Conservation (phyloP, 2,113 vertebrate species). For the Corythaeola cristata region DNA sequence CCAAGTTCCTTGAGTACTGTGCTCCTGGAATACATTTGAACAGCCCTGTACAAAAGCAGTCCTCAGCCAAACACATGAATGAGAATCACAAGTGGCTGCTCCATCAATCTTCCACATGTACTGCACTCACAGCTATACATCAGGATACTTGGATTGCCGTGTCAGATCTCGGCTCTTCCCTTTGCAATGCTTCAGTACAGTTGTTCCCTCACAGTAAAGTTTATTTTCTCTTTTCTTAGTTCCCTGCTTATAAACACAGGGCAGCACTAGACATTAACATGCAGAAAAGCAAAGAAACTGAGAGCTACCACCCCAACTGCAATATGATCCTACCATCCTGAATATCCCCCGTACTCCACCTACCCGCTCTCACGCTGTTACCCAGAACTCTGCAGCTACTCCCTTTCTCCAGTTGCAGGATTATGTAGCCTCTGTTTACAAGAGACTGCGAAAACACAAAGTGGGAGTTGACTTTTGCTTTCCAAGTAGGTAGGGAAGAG, state of each 20-base stretch:
- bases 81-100: conserved; percentile 47
- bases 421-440: not conserved
- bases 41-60: conserved; percentile 50
- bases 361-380: rapidly evolving
- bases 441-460: not conserved
- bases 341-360: not conserved
- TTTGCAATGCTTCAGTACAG: not conserved
- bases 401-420: not conserved
- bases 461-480: not conserved
- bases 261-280: not conserved
- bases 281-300: conserved; percentile 13
- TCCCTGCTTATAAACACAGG: not conserved
- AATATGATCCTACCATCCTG: not conserved
- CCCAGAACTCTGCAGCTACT: not conserved
- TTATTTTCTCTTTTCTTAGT: not conserved
- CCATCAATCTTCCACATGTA: not conserved
- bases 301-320: not conserved
- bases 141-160: not conserved
- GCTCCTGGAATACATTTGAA: conserved; percentile 29
- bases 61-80: not conserved
- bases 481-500: not conserved
- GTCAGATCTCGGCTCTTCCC: not conserved
- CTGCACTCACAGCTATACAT: not conserved
- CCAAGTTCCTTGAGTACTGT: not conserved
- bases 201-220: not conserved